Evolutionary conservation across 2,888 invertebrate genomes (phyloP).

Genomic region (Lomographa bimaculata): DNA sequence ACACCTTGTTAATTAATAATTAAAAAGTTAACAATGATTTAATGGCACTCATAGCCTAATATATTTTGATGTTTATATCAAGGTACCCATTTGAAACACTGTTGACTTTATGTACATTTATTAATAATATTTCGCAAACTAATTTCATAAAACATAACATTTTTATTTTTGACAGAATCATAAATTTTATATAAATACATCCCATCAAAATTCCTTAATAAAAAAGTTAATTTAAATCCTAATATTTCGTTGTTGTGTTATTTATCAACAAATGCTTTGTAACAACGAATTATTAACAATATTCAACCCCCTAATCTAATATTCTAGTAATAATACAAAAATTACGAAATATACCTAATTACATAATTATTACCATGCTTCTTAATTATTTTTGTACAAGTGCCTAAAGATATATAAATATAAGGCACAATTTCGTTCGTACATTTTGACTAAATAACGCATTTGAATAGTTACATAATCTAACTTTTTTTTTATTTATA

Average conservation of each 20-base stretch:
- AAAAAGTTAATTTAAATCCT: slow-evolving; percentile 4
- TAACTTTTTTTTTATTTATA: no score
- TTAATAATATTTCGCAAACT: slow-evolving; percentile 6
- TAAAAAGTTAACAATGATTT: slow-evolving; percentile 35
- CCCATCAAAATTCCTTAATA: slow-evolving; percentile 12
- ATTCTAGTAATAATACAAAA: slow-evolving; percentile 1
- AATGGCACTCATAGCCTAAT: slow-evolving; percentile 81
- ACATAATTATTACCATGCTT: slow-evolving; percentile 19
- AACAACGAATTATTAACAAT: slow-evolving; percentile 18
- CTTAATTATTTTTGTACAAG: slow-evolving; percentile 23
- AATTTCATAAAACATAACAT: no score
- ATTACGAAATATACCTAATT: slow-evolving; percentile 5
- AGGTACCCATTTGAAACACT: slow-evolving; percentile 22
- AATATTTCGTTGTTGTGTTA: slow-evolving; percentile 21
- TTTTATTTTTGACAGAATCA: no score
- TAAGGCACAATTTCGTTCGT: slow-evolving; percentile 24
- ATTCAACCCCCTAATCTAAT: slow-evolving; percentile 1
- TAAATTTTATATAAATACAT: slow-evolving; percentile 7
- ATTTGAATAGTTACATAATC: slow-evolving; percentile 1
- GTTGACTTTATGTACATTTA: slow-evolving; percentile 26
- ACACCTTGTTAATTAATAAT: slow-evolving; percentile 18
- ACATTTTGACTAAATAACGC: slow-evolving; percentile 20
- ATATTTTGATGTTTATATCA: slow-evolving; percentile 47
- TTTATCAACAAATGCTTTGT: slow-evolving; percentile 28
- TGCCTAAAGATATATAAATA: slow-evolving; percentile 23